These are phyloP conservation scores for Anableps anableps DNA, from an alignment of 2,797 vertebrate genomes.

Conservation along the genomic window DNA sequence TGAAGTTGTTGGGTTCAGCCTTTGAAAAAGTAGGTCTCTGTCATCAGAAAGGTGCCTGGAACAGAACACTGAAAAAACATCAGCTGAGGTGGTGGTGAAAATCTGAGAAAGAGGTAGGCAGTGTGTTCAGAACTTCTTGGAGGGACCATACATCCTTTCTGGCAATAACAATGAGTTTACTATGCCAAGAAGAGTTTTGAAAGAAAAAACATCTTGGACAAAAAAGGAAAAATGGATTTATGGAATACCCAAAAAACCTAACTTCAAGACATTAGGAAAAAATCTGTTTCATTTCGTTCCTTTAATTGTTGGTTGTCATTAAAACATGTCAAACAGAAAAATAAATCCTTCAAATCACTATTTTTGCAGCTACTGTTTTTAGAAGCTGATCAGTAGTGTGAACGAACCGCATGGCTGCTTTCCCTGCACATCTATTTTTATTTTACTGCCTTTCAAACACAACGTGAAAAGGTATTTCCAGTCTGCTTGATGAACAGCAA, in stretches of 20 bases:
- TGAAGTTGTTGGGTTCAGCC: background rate
- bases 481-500: constrained; percentile 32
- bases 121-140: background rate
- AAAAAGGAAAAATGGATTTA: background rate
- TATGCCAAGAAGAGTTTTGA: background rate
- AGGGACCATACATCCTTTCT: background rate
- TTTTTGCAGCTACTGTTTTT: constrained; percentile 22
- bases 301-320: background rate
- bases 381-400: constrained; percentile 1
- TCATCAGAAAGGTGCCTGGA: background rate
- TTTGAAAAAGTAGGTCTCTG: background rate
- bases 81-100: background rate
- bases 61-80: background rate
- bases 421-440: constrained; percentile 37
- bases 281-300: background rate
- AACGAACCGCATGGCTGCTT: constrained; percentile 36
- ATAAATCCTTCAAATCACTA: background rate
- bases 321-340: background rate
- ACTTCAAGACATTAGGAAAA: too few relatives aligned
- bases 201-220: background rate
- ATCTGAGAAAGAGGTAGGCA: background rate
- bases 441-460: constrained; percentile 11
- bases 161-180: background rate
- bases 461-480: constrained; percentile 42
- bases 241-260: too few relatives aligned